Base-by-base conservation (phyloP, 1,140 invertebrate genomes). In the Scaptomyza pallida region DNA sequence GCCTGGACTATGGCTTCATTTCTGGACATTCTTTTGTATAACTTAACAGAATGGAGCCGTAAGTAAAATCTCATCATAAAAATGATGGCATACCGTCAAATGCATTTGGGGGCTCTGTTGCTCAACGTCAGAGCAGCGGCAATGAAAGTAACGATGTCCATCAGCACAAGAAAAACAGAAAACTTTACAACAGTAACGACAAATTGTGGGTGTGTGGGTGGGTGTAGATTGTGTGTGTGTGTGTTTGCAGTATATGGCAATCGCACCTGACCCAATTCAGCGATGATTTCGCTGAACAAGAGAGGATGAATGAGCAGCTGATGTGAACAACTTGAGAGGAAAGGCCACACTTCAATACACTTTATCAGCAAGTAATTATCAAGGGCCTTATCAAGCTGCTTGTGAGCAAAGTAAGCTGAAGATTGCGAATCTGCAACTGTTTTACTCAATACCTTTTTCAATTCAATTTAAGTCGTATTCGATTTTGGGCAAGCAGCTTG, bases 1-100 rank as follows among this genome's bases (percentile, higher is more conserved):
- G 47, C 50, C 63, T 63, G 75, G 65, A 15, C 78, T 88, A 86
- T 88, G 57, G 74, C 81, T 86, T 86, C 65, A 86, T 88, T 83
- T 52, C 6, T 54, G 78, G 62, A 16, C 19, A 47, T 52, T 40
- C 59, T 77, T 30, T 72, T 69, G 82, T 69, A 86, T 88, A 78
- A 82, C 65, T 78, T 72, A 75, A 73, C 63, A 52, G 51, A 33
- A 40, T 26, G 12, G n/a, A 37, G 43, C 41, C 47, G 33, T 40
- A 68, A 50, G 30, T 26, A 45, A 73, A 69, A 26, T 52, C 71
- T 64, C 54, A 59, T 79, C 69, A 67, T 67, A 59, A 67, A 59
- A 33, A 44, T 15, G 35, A 21, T 21, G 13, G 41, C 15, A 9
- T 56, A 26, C 8, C 55, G 51, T 54, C 63, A 60, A 67, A 71